A percentile compares a stretch with the other conserved stretches of the same genome.
Conservation (phyloP, 2,888 invertebrate species). For the Synanthedon vespiformis region DNA sequence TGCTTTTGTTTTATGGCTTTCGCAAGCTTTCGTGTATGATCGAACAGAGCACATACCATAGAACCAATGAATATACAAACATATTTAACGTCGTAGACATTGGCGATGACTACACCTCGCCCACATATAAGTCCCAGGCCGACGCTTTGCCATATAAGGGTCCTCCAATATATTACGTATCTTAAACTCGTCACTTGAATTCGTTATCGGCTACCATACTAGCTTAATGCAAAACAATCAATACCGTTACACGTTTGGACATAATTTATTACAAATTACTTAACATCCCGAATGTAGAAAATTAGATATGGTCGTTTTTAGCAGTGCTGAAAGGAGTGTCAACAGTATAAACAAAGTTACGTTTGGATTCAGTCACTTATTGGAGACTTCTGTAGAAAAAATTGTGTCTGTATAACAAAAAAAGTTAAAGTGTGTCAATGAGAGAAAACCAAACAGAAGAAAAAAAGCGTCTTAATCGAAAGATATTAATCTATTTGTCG, state of each 20-base stretch:
- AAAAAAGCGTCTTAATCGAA: no score
- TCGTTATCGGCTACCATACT: conserved; percentile 43
- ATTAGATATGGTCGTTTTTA: no score
- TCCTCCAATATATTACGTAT: conserved; percentile 15
- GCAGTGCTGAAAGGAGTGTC: no score
- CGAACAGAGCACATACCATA: background rate
- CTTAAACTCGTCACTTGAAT: conserved; percentile 34
- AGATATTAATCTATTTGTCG: no score
- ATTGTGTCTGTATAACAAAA: no score
- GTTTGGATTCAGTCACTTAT: no score
- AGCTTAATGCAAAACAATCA: conserved; percentile 21
- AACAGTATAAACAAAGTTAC: no score
- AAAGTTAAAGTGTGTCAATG: no score
- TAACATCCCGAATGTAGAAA: conserved; percentile 13
- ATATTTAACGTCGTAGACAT: conserved; percentile 17
- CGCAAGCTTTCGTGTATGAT: background rate
- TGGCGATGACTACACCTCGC: conserved; percentile 27
- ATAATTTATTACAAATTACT: conserved; percentile 20
- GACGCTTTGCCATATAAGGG: conserved; percentile 33
- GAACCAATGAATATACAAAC: conserved; percentile 7
- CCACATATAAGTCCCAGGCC: conserved; percentile 26
- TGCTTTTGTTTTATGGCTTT: background rate
- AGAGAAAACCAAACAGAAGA: no score
- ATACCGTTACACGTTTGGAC: conserved; percentile 35
- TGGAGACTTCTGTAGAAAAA: no score